Evolutionary conservation across 1,140 invertebrate species (phyloP).

Genomic region (Daktulosphaira vitifoliae): DNA sequence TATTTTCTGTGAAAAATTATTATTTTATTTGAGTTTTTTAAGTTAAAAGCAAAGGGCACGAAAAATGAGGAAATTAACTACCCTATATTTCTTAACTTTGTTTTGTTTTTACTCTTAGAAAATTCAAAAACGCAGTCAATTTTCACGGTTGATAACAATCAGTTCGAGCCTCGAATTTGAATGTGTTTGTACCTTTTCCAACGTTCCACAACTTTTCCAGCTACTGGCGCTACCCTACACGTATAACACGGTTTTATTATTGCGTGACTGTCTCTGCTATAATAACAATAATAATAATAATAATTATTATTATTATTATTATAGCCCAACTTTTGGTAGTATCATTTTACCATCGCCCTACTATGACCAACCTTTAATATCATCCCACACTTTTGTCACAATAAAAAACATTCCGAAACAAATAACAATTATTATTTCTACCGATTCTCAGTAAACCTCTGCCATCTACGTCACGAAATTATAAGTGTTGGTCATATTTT

Average conservation of each 20-base stretch:
- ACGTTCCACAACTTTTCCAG: no score
- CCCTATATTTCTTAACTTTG: not conserved
- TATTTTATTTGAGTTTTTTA: constrained; percentile 6
- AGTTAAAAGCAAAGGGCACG: not conserved
- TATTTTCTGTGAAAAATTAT: constrained; percentile 19
- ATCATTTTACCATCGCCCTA: not conserved
- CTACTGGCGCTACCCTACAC: no score
- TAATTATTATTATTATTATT: constrained; percentile 16
- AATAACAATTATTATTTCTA: constrained; percentile 2
- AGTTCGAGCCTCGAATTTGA: not conserved
- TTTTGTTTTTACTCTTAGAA: not conserved
- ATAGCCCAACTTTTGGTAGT: not conserved
- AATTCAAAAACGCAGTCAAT: constrained; percentile 12
- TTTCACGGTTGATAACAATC: not conserved
- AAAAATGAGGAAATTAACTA: constrained; percentile 26
- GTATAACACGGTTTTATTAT: not conserved
- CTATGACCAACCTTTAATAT: not conserved
- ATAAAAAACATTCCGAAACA: constrained; percentile 18
- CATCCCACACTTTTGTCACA: not conserved
- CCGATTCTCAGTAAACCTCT: not conserved
- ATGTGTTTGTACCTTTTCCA: not conserved
- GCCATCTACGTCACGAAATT: no score
- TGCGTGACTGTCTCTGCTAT: constrained; percentile 9
- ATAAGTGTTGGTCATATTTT: no score
- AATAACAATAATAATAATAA: not conserved